Conservation (phyloP, 2,888 invertebrate species). For the Leucozona laternaria region DNA sequence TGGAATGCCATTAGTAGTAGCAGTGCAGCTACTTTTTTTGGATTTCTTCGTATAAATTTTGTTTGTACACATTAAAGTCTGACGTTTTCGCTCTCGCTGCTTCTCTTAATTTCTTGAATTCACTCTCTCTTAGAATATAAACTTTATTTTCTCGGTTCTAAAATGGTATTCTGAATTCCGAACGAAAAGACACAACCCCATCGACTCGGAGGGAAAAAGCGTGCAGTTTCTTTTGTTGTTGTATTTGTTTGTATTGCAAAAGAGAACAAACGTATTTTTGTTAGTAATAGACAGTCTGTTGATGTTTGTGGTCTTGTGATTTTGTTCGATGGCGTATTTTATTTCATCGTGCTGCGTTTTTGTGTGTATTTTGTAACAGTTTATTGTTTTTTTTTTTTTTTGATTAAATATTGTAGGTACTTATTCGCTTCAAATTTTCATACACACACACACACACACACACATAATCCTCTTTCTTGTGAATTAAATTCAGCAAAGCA, state of each 20-base stretch:
- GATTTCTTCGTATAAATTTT: constrained; percentile 13
- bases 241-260: constrained; percentile 23
- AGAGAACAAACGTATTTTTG: constrained; percentile 49
- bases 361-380: constrained; percentile 44
- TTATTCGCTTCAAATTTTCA: neutral
- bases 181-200: constrained; percentile 17
- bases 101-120: neutral
- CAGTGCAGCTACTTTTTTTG: too few relatives aligned
- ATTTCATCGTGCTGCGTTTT: constrained; percentile 54
- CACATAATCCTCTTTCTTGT: neutral
- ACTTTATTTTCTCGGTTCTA: neutral
- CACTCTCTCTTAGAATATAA: constrained; percentile 40
- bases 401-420: constrained; percentile 4
- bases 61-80: constrained; percentile 59
- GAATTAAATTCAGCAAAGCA: neutral
- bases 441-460: neutral
- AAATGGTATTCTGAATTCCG: constrained; percentile 20
- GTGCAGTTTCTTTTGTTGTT: constrained; percentile 11
- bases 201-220: constrained; percentile 9
- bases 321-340: constrained; percentile 67
- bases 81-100: constrained; percentile 28
- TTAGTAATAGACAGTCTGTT: constrained; percentile 75
- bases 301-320: constrained; percentile 73
- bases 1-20: constrained; percentile 53
- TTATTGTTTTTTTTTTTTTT: constrained; percentile 3